A percentile compares a stretch with the other conserved stretches of the same genome.
These are phyloP conservation scores for Napeogenes inachia DNA, from an alignment of 2,888 invertebrate species.

Conservation along the genomic window DNA sequence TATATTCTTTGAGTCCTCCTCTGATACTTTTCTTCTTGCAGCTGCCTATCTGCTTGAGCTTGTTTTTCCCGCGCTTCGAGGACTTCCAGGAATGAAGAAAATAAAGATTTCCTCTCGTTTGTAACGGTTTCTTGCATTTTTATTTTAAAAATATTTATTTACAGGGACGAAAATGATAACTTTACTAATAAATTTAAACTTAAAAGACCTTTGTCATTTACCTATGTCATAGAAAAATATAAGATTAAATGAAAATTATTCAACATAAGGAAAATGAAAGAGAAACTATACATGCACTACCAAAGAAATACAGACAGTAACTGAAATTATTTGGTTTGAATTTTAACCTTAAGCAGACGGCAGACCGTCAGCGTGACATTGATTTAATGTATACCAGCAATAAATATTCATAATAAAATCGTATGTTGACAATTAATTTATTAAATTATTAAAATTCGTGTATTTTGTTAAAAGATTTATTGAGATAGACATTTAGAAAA, in stretches of 20 bases:
- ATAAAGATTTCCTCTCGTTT: slow-evolving; percentile 64
- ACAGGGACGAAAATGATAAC: slow-evolving; percentile 6
- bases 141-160: slow-evolving; percentile 20
- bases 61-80: slow-evolving; percentile 62
- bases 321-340: slow-evolving; percentile 32
- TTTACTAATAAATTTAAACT: not conserved
- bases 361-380: not conserved
- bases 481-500: not conserved
- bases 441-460: too few relatives aligned
- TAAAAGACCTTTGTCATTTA: slow-evolving; percentile 4
- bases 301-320: slow-evolving; percentile 47
- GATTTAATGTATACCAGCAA: not conserved
- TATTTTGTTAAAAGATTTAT: too few relatives aligned
- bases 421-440: too few relatives aligned
- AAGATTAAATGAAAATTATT: slow-evolving; percentile 32
- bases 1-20: slow-evolving; percentile 67
- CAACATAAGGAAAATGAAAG: slow-evolving; percentile 50
- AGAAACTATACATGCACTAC: slow-evolving; percentile 50
- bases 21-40: slow-evolving; percentile 66
- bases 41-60: slow-evolving; percentile 57
- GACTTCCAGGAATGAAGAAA: slow-evolving; percentile 65
- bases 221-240: slow-evolving; percentile 13
- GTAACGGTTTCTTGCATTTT: slow-evolving; percentile 75
- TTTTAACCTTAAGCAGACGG: slow-evolving; percentile 1
- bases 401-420: not conserved